Evolutionary conservation across 2,888 invertebrate genomes (phyloP), one percentile per base, ranked within the genome.

Genomic region (Anthophora plumipes): DNA sequence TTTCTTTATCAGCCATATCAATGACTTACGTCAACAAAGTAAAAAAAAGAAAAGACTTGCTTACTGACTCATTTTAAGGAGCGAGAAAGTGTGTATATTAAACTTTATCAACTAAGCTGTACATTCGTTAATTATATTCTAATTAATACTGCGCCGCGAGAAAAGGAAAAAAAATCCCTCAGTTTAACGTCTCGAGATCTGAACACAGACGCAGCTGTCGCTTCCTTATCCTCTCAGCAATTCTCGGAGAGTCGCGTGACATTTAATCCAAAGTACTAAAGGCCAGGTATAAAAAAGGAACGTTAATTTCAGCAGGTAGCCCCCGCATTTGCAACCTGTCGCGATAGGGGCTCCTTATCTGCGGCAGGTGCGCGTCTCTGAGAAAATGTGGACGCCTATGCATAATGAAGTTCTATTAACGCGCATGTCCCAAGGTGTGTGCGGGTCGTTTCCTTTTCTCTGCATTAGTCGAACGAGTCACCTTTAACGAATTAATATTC

Each of bases 321-420:
- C 72, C 79, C 69, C 77, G 77, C 83, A 83, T 80, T 83, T 50
- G 80, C 80, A 79, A 79, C 84, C 80, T 81, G 78, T 68, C 74
- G 67, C 71, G 76, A 87, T 79, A 86, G 68, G 71, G 57, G 69
- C 80, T 60, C 61, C 79, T 87, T 87, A 88, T 88, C 86, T 82
- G 81, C 77, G 87, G 82, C 90, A 90, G 90, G 90, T 90, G 90
- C 77, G 80, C 83, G 63, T 61, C 80, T 85, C 80, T 77, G 83
- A 79, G 83, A 81, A 88, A 88, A 90, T 86, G 86, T 88, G 85
- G 85, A 86, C 80, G 78, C 85, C 83, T 77, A 70, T 83, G 80
- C 74, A 74, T 73, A 77, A 78, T 79, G 75, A 69, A 75, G 66
- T 68, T 68, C 54, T 39, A 55, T n/a, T n/a, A n/a, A n/a, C 71